A percentile compares a stretch with the other conserved stretches of the same genome.
Conservation (phyloP, 2,113 vertebrate species). For the Okapia johnstoni region DNA sequence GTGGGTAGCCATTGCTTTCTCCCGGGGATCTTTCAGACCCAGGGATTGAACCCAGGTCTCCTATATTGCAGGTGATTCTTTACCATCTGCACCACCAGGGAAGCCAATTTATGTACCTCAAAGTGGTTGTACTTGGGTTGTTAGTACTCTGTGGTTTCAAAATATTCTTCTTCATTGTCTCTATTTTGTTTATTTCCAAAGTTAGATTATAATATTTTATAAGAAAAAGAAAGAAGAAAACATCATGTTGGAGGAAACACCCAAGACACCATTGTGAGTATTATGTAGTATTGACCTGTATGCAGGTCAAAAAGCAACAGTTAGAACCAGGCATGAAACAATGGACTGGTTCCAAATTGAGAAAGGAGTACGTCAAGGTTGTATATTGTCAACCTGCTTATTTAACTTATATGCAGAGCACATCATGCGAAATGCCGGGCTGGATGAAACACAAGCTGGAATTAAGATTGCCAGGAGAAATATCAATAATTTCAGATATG, state of each 20-base stretch:
- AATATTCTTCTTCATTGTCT: not conserved
- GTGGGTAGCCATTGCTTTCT: not conserved
- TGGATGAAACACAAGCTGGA: not conserved
- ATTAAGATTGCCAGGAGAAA: not conserved
- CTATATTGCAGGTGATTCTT: not conserved
- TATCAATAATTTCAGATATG: not conserved
- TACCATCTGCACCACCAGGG: not conserved
- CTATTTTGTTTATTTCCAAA: not conserved
- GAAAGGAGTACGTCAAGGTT: not conserved
- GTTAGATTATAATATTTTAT: not conserved
- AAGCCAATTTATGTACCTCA: not conserved
- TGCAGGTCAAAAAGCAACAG: not conserved
- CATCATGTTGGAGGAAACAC: not conserved
- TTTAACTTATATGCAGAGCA: not conserved
- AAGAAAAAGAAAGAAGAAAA: not conserved
- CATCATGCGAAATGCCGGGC: rapidly evolving
- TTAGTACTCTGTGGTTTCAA: not conserved
- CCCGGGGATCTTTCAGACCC: not conserved
- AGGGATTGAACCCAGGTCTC: not conserved
- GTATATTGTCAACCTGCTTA: not conserved
- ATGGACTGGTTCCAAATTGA: not conserved
- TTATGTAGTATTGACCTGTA: not conserved
- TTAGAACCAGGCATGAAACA: not conserved
- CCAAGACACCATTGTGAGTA: not conserved
- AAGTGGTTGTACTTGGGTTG: not conserved